Evolutionary conservation across 2,888 invertebrate genomes (phyloP).

Genomic region (Tinea semifulvella): DNA sequence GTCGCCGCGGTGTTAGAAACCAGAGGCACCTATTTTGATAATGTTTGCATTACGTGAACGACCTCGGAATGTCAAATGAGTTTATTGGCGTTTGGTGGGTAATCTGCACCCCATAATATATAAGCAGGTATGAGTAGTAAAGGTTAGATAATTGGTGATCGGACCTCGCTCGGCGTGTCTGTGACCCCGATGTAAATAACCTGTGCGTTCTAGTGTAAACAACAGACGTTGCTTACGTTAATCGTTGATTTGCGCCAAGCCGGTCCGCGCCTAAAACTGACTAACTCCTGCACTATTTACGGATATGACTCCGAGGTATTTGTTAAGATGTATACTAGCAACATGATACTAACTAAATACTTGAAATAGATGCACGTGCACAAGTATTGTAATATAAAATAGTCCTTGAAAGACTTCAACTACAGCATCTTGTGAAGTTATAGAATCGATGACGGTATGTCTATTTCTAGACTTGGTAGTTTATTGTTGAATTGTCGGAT

Average conservation of each 20-base stretch:
- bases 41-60: slow-evolving; percentile 58
- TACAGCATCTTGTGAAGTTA: too few species aligned
- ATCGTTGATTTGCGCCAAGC: slow-evolving; percentile 30
- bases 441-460: too few species aligned
- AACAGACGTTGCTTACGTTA: slow-evolving; percentile 57
- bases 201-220: slow-evolving; percentile 59
- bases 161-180: slow-evolving; percentile 58
- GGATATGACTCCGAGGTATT: slow-evolving; percentile 5
- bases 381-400: slow-evolving; percentile 20
- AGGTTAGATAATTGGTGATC: slow-evolving; percentile 56
- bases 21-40: slow-evolving; percentile 45
- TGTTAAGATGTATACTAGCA: not conserved
- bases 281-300: slow-evolving; percentile 13
- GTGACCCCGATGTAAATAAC: slow-evolving; percentile 67
- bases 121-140: slow-evolving; percentile 24
- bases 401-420: not conserved
- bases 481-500: slow-evolving; percentile 3
- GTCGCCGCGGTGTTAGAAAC: slow-evolving; percentile 18
- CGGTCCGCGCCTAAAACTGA: slow-evolving; percentile 11
- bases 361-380: slow-evolving; percentile 14
- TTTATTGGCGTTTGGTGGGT: slow-evolving; percentile 52
- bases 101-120: slow-evolving; percentile 23
- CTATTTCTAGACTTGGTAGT: not conserved
- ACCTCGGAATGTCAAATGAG: slow-evolving; percentile 55
- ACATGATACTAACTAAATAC: not conserved